Evolutionary conservation across 2,113 vertebrate genomes (phyloP).

Genomic region (Tursiops truncatus): DNA sequence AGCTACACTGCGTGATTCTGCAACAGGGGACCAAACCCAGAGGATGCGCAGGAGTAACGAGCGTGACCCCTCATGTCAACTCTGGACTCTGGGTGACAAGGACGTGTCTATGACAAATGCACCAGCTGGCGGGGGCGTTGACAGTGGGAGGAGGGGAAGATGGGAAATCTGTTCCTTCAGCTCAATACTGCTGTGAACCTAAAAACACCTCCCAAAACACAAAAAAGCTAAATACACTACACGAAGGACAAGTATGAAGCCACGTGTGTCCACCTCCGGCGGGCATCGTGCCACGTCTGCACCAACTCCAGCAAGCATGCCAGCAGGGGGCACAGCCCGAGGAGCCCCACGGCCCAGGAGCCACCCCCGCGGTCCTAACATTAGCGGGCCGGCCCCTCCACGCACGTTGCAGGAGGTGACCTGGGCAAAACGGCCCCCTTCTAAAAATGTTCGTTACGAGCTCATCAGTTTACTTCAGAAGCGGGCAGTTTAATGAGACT

Average conservation of each 20-base stretch:
- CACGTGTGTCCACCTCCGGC: rapidly evolving
- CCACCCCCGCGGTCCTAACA: neutral
- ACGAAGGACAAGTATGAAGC: neutral
- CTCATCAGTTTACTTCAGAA: neutral
- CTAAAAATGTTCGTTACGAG: neutral
- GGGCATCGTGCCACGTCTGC: rapidly evolving
- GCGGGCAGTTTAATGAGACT: neutral
- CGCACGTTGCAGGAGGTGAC: neutral
- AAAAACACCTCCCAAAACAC: neutral
- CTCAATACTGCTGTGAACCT: neutral
- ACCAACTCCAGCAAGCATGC: rapidly evolving
- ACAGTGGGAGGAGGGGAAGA: rapidly evolving
- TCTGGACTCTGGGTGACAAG: rapidly evolving
- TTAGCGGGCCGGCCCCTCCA: neutral
- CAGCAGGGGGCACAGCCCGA: rapidly evolving
- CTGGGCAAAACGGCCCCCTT: neutral
- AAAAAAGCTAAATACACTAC: no score
- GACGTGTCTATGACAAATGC: rapidly evolving
- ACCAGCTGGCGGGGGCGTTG: rapidly evolving
- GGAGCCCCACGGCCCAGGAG: no score
- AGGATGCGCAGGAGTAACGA: rapidly evolving
- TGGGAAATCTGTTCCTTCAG: rapidly evolving
- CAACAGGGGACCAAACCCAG: rapidly evolving
- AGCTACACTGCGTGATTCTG: rapidly evolving
- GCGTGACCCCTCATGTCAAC: rapidly evolving